Conservation (phyloP, 2,888 invertebrate genomes). For the Mythimna ferrago region DNA sequence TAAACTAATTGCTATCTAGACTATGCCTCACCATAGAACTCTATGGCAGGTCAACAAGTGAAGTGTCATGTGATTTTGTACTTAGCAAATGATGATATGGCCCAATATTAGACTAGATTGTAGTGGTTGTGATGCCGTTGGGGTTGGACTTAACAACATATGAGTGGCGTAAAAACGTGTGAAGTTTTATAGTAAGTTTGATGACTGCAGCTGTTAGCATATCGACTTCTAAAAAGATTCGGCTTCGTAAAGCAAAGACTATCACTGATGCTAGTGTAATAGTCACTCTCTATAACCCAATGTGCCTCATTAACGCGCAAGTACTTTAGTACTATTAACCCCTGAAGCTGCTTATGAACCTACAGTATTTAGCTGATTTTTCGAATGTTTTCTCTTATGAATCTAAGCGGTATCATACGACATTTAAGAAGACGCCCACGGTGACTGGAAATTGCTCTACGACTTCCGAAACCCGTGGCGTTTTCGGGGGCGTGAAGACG, state of each 20-base stretch:
- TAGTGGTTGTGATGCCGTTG: background rate
- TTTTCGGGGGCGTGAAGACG: no score
- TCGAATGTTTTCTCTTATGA: no score
- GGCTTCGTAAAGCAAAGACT: background rate
- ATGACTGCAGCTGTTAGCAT: background rate
- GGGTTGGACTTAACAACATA: background rate
- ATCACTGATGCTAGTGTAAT: background rate
- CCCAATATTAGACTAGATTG: conserved; percentile 1
- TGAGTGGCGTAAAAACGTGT: background rate
- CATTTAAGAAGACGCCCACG: no score
- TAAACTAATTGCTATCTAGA: background rate
- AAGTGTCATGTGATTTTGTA: conserved; percentile 10
- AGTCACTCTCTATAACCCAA: background rate
- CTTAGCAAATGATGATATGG: background rate
- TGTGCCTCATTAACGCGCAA: background rate
- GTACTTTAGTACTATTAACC: background rate
- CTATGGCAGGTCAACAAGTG: conserved; percentile 10
- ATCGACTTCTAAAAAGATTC: background rate
- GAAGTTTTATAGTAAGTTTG: background rate
- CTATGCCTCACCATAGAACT: background rate
- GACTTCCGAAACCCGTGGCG: no score
- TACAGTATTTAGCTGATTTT: no score
- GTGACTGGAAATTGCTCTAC: no score
- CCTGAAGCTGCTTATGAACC: no score
- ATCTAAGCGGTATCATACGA: no score